phyloP scores from a whole-genome alignment of 2,888 invertebrate species.

The Pemphredon lugubris region DNA sequence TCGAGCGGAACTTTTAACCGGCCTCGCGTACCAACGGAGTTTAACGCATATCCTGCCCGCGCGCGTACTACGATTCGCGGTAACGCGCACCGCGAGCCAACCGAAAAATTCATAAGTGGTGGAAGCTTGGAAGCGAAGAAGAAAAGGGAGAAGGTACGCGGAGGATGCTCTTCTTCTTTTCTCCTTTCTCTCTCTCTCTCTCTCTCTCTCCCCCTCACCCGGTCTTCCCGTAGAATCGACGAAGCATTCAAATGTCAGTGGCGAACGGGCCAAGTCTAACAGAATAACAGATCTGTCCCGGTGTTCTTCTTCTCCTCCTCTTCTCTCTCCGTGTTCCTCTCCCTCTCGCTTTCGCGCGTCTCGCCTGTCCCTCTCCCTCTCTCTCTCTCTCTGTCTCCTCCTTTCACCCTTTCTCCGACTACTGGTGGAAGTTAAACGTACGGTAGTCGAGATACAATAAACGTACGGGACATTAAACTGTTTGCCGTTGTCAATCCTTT shows the following conservation, averaged over 20 bases:
- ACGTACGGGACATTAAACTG: conserved; percentile 80
- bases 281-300: conserved; percentile 78
- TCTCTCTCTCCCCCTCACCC: conserved; percentile 23
- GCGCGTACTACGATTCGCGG: background rate
- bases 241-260: conserved; percentile 79
- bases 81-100: background rate
- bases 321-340: conserved; percentile 38
- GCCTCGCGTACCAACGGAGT: no score
- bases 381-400: conserved; percentile 36
- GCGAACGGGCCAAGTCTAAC: conserved; percentile 72
- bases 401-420: conserved; percentile 40
- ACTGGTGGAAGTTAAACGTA: conserved; percentile 67
- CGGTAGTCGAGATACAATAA: conserved; percentile 78
- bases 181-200: conserved; percentile 36
- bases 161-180: no score
- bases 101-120: background rate
- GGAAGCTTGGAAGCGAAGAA: background rate
- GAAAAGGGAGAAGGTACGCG: conserved; percentile 11
- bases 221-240: conserved; percentile 57
- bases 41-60: background rate
- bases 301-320: conserved; percentile 39
- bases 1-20: background rate
- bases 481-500: conserved; percentile 79
- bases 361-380: conserved; percentile 20
- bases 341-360: conserved; percentile 22